Base-by-base conservation (phyloP, 2,888 invertebrate genomes). In the Dastarcus helophoroides region DNA sequence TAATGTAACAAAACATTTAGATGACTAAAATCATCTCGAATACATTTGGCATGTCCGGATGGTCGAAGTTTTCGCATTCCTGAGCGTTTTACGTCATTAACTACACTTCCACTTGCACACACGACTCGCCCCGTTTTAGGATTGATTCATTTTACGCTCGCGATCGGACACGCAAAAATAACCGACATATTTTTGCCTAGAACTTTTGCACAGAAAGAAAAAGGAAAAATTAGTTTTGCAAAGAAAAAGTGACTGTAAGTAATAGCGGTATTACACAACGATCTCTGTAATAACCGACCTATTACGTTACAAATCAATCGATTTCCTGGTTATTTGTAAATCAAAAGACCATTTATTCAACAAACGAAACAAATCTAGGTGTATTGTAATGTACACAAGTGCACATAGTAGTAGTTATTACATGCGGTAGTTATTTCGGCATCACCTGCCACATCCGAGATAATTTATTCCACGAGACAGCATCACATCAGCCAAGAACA, bases 11-110 rank as follows among this genome's bases (percentile, higher is more conserved):
- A n/a, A n/a, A n/a, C n/a, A n/a, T n/a, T n/a, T n/a, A n/a, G n/a
- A n/a, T n/a, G n/a, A n/a, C n/a, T 31, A 35, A 37, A 37, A 31
- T 31, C 35, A 32, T 35, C 35, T 11, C 22, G 33, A 31, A 33
- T 35, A 35, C 39, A 42, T 42, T 47, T 48, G 48, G 48, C 48
- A 48, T 45, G 45, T 46, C 46, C 45, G 46, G 41, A 40, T 41
- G 36, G 26, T 33, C 34, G 30, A 37, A 44, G 37, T 43, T 40
- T 43, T 46, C 36, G 40, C 45, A 48, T 48, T 48, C 48, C 45
- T 35, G 30, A 32, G 36, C 29, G 12, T 29, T 34, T 30, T 37
- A 44, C 44, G 44, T 44, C 44, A 44, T 42, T 38, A 33, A 32
- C n/a, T 12, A n/a, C n/a, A 17, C 6, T n/a, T 17, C 19, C 11